Evolutionary conservation across 1,140 invertebrate genomes (phyloP), one percentile per base, ranked within the genome.

Genomic region (Zaprionus inermis): DNA sequence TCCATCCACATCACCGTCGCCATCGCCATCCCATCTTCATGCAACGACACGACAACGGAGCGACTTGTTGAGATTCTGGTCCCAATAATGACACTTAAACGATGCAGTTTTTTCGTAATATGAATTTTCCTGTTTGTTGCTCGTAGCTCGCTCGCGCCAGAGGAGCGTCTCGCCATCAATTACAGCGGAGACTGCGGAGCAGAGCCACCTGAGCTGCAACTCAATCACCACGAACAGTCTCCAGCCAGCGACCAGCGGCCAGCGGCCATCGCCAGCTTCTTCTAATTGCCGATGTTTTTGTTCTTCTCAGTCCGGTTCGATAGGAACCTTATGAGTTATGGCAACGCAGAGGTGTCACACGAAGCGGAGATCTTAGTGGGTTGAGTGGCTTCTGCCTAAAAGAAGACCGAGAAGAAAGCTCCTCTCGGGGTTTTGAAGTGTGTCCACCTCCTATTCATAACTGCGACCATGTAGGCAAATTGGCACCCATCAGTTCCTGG

Each of bases 11-110:
- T 70, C 76, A 72, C 72, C 80, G 78, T 72, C 78, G 61, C 66
- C 61, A 72, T 49, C 58, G 44, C 60, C 56, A 72, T 51, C 51
- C 22, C 77, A 51, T 14, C 30, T 41, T 32, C 55, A 38, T 10
- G 16, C 32, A 22, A 74, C 71, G 77, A 71, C 73, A 80, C 81
- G 73, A 71, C 81, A 65, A 68, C 73, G 41, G 65, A 70, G 78
- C 74, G 71, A 81, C 82, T 86, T 79, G 82, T 86, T 82, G 76
- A 79, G 81, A 82, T 82, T 86, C 82, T 86, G 82, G 82, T 86
- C 82, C 82, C 82, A 86, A 86, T 86, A 86, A 86, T 86, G 82
- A 86, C 82, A 86, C 83, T 86, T 86, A 86, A 86, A 80, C 82
- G 82, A 86, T 86, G 82, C 82, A 86, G 58, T 86, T 86, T 86